Evolutionary conservation across 1,140 invertebrate genomes (phyloP).

Genomic region (Bombus pascuorum): DNA sequence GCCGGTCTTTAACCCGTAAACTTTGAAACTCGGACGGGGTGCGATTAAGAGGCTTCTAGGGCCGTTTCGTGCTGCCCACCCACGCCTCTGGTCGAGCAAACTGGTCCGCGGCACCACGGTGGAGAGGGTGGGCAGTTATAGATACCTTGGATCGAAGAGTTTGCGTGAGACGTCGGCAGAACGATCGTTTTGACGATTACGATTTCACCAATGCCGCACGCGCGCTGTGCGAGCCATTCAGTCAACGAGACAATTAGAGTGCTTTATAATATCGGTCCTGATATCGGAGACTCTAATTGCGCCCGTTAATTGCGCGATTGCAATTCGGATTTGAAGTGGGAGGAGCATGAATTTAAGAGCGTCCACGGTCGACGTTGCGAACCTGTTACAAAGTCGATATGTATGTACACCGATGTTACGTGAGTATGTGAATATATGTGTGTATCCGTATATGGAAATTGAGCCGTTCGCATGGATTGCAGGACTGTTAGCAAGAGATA

Average conservation of each 20-base stretch:
- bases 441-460: background rate
- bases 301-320: slow-evolving; percentile 40
- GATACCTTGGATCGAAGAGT: slow-evolving; percentile 64
- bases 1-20: slow-evolving; percentile 73
- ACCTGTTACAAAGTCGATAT: background rate
- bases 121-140: slow-evolving; percentile 45
- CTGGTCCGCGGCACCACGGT: slow-evolving; percentile 35
- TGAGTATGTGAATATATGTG: background rate
- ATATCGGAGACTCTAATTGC: slow-evolving; percentile 45
- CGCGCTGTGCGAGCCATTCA: slow-evolving; percentile 41
- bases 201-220: slow-evolving; percentile 40
- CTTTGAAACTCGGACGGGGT: slow-evolving; percentile 74
- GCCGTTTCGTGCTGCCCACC: slow-evolving; percentile 65
- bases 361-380: background rate
- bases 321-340: slow-evolving; percentile 13
- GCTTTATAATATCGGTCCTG: slow-evolving; percentile 61
- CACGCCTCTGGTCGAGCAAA: slow-evolving; percentile 29
- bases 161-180: slow-evolving; percentile 64
- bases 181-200: slow-evolving; percentile 69
- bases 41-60: slow-evolving; percentile 75
- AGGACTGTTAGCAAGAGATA: background rate
- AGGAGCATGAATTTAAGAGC: slow-evolving; percentile 7
- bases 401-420: background rate
- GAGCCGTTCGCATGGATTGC: background rate
- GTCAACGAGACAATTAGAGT: slow-evolving; percentile 64